Base-by-base conservation (phyloP, 2,888 invertebrate genomes). In the Hyppa rectilinea region DNA sequence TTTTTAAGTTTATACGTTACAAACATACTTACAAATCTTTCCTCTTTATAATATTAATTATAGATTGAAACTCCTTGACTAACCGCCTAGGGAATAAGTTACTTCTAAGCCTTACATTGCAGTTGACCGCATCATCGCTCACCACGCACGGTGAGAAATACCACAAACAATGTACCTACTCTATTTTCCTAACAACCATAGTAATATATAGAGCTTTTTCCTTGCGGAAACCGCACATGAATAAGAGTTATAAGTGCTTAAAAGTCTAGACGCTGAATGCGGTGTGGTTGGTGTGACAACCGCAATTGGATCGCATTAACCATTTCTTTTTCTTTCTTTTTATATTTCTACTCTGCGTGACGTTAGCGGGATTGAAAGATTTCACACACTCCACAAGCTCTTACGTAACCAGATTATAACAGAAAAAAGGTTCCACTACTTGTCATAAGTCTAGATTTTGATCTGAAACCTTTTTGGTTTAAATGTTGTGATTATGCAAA, bases 191-290 rank as follows among this genome's bases (percentile, higher is more conserved):
- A 20, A 10, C 29, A 53, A 4, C 74, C 14, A 4, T 17, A 10
- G 23, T 17, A 71, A 55, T 45, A 52, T 26, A 52, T 52, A 26
- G 38, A 58, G 12, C 36, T 0, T 36, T 72, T 71, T 77, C 36
- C 14, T 38, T 59, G 29, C 75, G 75, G 65, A 75, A 75, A 80
- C 59, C 65, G 34, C 59, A 74, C 75, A 64, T 74, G 58, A 52
- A 61, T 66, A 68, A 60, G 59, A 60, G 70, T 71, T 58, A 66
- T 71, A 78, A 70, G 66, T 71, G 55, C 60, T 66, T 67, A 58
- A 78, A 77, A 71, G 82, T 84, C 71, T 74, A 78, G 82, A 74
- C 66, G 47, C 31, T 78, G 79, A 34, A 71, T 67, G 49, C 71
- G 74, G 74, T 69, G 73, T 31, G 74, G 79, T 38, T 49, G 66